These are phyloP conservation scores for Phyto melanocephala DNA, from an alignment of 2,888 invertebrate genomes.

Conservation along the genomic window DNA sequence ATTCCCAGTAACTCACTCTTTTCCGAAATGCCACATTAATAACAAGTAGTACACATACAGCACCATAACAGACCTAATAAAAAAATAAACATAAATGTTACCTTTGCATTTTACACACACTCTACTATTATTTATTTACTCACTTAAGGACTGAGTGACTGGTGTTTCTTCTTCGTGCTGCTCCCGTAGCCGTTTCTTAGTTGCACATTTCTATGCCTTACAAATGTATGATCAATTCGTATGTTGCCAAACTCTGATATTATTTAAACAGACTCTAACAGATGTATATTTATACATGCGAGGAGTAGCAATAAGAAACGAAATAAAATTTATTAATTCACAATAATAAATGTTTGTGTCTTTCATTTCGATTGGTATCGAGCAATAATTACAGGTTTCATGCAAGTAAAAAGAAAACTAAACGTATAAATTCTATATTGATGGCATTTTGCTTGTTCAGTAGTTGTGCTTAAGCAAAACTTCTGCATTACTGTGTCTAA, in stretches of 20 bases:
- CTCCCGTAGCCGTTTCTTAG: slow-evolving; percentile 29
- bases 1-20: too few relatives aligned
- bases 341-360: slow-evolving; percentile 79
- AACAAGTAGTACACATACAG: too few relatives aligned
- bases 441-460: slow-evolving; percentile 7
- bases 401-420: slow-evolving; percentile 64
- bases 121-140: slow-evolving; percentile 51
- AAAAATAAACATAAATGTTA: slow-evolving; percentile 55
- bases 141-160: slow-evolving; percentile 39
- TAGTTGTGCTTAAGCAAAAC: neutral
- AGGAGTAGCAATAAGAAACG: slow-evolving; percentile 59
- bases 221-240: neutral
- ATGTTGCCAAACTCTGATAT: slow-evolving; percentile 2
- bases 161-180: slow-evolving; percentile 16
- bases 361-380: slow-evolving; percentile 79
- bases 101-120: slow-evolving; percentile 48
- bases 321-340: slow-evolving; percentile 77
- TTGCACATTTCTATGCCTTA: neutral
- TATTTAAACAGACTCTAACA: slow-evolving; percentile 13
- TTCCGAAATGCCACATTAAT: too few relatives aligned
- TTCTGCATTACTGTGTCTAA: slow-evolving; percentile 21
- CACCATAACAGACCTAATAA: neutral
- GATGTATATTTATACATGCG: neutral
- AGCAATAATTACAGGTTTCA: slow-evolving; percentile 78
- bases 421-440: slow-evolving; percentile 58